Percentiles rank a stretch among this genome's conserved stretches.
These are phyloP conservation scores for Cyclargus thomasi DNA, from an alignment of 1,140 invertebrate genomes.

Conservation along the genomic window DNA sequence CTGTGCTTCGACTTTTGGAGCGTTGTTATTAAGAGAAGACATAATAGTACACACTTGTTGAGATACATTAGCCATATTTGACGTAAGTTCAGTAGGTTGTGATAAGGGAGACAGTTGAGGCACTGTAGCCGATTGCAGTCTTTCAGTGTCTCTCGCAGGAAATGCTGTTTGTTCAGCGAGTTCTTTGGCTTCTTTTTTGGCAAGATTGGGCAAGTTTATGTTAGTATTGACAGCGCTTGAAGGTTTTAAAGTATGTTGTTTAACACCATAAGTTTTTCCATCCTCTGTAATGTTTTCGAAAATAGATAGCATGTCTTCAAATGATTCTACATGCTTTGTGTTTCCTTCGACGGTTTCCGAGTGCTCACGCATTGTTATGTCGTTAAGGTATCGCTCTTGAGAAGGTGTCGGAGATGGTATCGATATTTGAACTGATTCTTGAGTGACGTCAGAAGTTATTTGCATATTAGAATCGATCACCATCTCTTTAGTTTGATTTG, in stretches of 20 bases:
- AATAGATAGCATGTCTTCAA: slow-evolving; percentile 82
- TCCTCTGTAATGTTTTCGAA: slow-evolving; percentile 79
- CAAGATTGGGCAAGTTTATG: slow-evolving; percentile 33
- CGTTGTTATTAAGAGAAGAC: slow-evolving; percentile 75
- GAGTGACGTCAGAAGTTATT: slow-evolving; percentile 71
- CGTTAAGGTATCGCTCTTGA: slow-evolving; percentile 77
- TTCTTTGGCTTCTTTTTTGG: slow-evolving; percentile 56
- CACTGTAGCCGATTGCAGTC: slow-evolving; percentile 71
- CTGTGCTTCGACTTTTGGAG: slow-evolving; percentile 61
- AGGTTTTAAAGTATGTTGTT: slow-evolving; percentile 45
- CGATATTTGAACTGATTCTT: slow-evolving; percentile 78
- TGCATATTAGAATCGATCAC: slow-evolving; percentile 73
- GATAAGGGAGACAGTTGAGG: slow-evolving; percentile 82
- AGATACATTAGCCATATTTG: slow-evolving; percentile 81
- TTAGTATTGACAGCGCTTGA: slow-evolving; percentile 34
- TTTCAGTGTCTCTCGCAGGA: slow-evolving; percentile 50
- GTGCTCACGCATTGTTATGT: slow-evolving; percentile 76
- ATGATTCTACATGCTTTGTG: slow-evolving; percentile 76
- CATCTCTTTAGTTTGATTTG: slow-evolving; percentile 71
- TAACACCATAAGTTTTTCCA: slow-evolving; percentile 54
- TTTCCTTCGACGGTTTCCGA: slow-evolving; percentile 68
- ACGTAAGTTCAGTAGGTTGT: slow-evolving; percentile 81
- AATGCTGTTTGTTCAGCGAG: slow-evolving; percentile 42
- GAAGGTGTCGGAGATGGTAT: slow-evolving; percentile 78
- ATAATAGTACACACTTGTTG: slow-evolving; percentile 80